Evolutionary conservation across 2,888 invertebrate genomes (phyloP), one percentile per base, ranked within the genome.

Genomic region (Himalopsyche japonica): DNA sequence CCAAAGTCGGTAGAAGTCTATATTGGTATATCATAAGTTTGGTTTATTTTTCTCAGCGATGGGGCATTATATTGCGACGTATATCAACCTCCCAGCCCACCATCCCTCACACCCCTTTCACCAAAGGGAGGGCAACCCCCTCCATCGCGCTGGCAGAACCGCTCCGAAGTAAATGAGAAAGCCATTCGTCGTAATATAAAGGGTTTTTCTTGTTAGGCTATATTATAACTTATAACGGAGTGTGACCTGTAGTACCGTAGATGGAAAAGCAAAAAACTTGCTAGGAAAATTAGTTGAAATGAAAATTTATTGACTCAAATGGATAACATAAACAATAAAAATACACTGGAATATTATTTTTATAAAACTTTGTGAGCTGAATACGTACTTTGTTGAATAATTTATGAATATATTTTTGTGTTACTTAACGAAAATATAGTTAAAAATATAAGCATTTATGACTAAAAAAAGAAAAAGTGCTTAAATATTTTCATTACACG

Each of bases 11-110:
- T 80, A 76, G 86, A 84, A 86, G 86, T 86, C 85, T 83, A 86
- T 86, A 87, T 85, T 85, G 87, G 83, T 86, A 87, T 82, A 86
- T 86, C 87, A 86, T 87, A 87, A 87, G 84, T 87, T 85, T 84
- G 87, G 85, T 87, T 87, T 87, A 87, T 87, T 87, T 86, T 87
- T 85, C 87, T 80, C 84, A 80, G 85, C 84, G 84, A 87, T 86
- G 84, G 86, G 81, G 86, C 87, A 86, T 87, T 87, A 87, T 84
- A 87, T 86, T 86, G 87, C 85, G 80, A 78, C 87, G 86, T 87
- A 87, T 83, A 86, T 87, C 85, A 87, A 30, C 85, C 82, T 76
- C 83, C 77, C n/a, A 79, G 57, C 80, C 80, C 78, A 34, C 48
- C 82, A 76, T 30, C 77, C 82, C 82, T 32, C 49, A 78, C 47